These are phyloP conservation scores for Aurelia sp. DNA, from an alignment of 30 jellyfish, hydroid and myxozoan species.

Conservation along the genomic window DNA sequence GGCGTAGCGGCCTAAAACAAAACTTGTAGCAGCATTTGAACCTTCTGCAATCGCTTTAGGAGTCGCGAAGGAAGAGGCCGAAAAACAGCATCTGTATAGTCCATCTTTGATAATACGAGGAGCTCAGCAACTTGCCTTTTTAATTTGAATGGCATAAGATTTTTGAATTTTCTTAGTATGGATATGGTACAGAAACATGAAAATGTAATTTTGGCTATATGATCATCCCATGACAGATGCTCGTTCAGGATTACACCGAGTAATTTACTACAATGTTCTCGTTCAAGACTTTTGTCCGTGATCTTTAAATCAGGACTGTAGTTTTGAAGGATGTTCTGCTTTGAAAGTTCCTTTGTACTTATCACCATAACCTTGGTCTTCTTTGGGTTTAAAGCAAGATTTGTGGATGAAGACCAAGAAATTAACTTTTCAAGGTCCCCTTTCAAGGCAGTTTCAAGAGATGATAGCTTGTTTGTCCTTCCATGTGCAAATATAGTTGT, in stretches of 20 bases:
- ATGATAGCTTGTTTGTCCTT: conserved; percentile 50
- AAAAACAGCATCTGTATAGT: conserved; percentile 65
- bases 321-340: conserved; percentile 31
- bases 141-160: conserved; percentile 29
- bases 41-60: conserved; percentile 68
- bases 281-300: conserved; percentile 30
- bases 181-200: conserved; percentile 45
- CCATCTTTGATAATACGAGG: conserved; percentile 75
- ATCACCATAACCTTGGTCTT: conserved; percentile 61
- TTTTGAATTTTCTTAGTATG: conserved; percentile 48
- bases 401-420: conserved; percentile 40
- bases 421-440: conserved; percentile 31
- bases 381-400: conserved; percentile 51
- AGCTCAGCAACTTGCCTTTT: conserved; percentile 69
- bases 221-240: conserved; percentile 73
- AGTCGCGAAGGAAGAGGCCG: conserved; percentile 74
- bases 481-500: conserved; percentile 40
- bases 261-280: conserved; percentile 39
- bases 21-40: conserved; percentile 72
- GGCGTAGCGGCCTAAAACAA: conserved; percentile 68
- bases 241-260: conserved; percentile 56
- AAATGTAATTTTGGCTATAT: conserved; percentile 38
- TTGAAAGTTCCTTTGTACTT: conserved; percentile 41
- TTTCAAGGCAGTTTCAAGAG: conserved; percentile 23
- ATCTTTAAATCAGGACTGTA: conserved; percentile 17